Base-by-base conservation (phyloP, 2,797 vertebrate species). In the Paratrypauchen microcephalus region DNA sequence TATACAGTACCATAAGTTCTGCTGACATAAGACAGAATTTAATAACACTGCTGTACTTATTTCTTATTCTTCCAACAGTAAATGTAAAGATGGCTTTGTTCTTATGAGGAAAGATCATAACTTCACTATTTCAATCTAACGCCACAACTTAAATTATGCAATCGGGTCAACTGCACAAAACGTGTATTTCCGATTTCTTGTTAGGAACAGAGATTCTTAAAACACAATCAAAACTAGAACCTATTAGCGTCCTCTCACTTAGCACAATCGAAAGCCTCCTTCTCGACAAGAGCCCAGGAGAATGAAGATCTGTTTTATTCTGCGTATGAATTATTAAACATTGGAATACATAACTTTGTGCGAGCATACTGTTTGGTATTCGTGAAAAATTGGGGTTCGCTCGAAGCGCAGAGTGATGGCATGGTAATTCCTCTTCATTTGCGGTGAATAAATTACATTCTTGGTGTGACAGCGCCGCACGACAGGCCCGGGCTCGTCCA, bases 361-460 rank as follows among this genome's bases (percentile, higher is more conserved):
- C 15, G 39, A 68, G 54, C 24, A 60, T 52, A 73, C 55, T 75
- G 64, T 70, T 79, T 72, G 80, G 59, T 71, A 68, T 83, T 83
- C 19, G 28, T 77, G 69, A 73, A 74, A 83, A 82, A 81, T 67
- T 65, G 41, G 66, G 69, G 71, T 61, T 68, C 1, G 82, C 84
- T 87, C 73, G 75, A 73, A 87, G 65, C 66, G 84, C 83, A 61
- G 76, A 89, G 87, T 87, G 73, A 85, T 83, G 80, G 78, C 79
- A 82, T 80, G 78, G 86, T 86, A 87, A 92, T 89, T 87, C 82
- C 78, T 89, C 85, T 90, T 91, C 88, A 91, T 92, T 90, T 90
- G 84, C 84, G 57, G 83, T 76, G 84, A 82, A 90, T 91, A 88
- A 91, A 91, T 90, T 86, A 87, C 73, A 91, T 90, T 90, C 89